Base-by-base conservation (phyloP, 2,113 vertebrate species). In the Catharus minimus region DNA sequence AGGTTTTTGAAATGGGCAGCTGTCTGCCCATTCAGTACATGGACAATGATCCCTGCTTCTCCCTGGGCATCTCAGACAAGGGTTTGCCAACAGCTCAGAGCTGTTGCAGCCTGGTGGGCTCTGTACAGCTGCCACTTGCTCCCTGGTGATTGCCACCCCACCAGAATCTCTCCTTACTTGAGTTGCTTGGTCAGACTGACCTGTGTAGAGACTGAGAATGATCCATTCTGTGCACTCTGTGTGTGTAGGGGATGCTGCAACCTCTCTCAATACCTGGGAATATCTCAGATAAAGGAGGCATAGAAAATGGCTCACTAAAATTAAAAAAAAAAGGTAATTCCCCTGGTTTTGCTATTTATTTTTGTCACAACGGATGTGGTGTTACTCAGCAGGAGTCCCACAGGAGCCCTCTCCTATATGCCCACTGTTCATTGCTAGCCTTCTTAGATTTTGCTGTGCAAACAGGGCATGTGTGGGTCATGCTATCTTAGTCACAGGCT, bases 401-500 rank as follows among this genome's bases (percentile, higher is more conserved):
- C 8, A 41, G 67, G n/a, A 64, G 9, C 30, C 7, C 20, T 47
- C 32, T 66, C 46, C 28, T 1, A 0, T 67, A 15, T 44, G 49
- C 33, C 22, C 32, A 32, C 55, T 71, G 15, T 46, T 75, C 61
- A 30, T 77, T 78, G 43, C 55, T 84, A 44, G 43, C 50, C 38
- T 53, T 61, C 46, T 67, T 74, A 1, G 2, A 79, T 44, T 66
- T 64, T 86, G 53, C 92, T 81, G 58, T 26, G 20, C 75, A 74
- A 73, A 92, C 26, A 78, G 87, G 71, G 77, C 82, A 79, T 11
- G 26, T 43, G 53, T 41, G 78, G 72, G 87, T 92, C 78, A 69
- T 20, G 69, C 83, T 90, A 18, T 92, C 82, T 74, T 89, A 73
- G 30, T 92, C 30, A 50, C 32, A 39, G 33, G 85, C 61, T 95